Conservation (phyloP, 1,140 invertebrate genomes). For the Leptinotarsa undecemlineata region DNA sequence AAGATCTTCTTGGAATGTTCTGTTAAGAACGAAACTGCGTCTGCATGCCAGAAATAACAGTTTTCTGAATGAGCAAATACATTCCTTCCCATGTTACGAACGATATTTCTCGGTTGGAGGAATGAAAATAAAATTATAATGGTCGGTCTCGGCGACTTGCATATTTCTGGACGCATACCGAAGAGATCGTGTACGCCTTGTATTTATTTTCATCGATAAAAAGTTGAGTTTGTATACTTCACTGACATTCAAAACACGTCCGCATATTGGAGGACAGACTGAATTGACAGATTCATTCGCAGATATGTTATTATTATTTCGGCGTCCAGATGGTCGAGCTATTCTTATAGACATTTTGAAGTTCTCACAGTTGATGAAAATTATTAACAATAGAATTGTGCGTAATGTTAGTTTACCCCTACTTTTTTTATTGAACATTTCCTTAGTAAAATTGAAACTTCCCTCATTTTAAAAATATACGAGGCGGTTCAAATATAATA, state of each 20-base stretch:
- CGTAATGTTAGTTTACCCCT: too few relatives aligned
- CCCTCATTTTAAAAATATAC: too few relatives aligned
- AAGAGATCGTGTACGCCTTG: constrained; percentile 2
- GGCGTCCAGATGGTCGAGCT: too few relatives aligned
- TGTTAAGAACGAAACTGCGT: neutral
- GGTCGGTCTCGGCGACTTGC: constrained; percentile 4
- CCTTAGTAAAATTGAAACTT: too few relatives aligned
- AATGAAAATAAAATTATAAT: constrained; percentile 4
- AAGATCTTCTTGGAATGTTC: neutral
- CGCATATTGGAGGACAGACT: too few relatives aligned
- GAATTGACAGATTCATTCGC: too few relatives aligned
- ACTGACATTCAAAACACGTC: neutral
- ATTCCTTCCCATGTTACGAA: constrained; percentile 7
- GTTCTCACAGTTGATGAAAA: too few relatives aligned
- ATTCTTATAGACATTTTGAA: too few relatives aligned
- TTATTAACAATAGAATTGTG: too few relatives aligned
- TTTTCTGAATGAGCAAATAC: neutral
- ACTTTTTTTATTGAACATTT: too few relatives aligned
- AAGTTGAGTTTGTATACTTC: neutral
- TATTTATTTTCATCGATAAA: constrained; percentile 4
- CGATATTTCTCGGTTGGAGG: neutral
- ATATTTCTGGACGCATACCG: constrained; percentile 5
- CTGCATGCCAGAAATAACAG: constrained; percentile 2
- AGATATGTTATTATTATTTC: too few relatives aligned
- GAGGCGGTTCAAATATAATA: too few relatives aligned